These are phyloP conservation scores for Acrobasis repandana DNA, from an alignment of 2,888 invertebrate genomes.

Conservation along the genomic window DNA sequence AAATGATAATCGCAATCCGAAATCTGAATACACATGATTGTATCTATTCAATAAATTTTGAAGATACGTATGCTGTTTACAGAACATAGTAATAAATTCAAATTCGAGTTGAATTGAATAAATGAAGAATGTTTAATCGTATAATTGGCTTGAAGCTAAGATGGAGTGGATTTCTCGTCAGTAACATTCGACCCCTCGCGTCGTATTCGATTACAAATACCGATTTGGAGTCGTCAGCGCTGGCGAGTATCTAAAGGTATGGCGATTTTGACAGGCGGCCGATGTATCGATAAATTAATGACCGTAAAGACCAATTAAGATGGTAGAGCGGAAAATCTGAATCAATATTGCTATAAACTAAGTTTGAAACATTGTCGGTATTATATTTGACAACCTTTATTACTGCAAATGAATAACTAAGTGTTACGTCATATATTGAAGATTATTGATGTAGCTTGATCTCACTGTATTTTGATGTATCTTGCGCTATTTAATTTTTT, in stretches of 20 bases:
- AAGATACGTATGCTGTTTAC: constrained; percentile 60
- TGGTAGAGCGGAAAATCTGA: constrained; percentile 32
- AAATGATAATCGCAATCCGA: constrained; percentile 38
- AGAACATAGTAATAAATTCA: constrained; percentile 33
- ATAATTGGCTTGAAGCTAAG: constrained; percentile 16
- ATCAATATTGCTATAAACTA: constrained; percentile 6
- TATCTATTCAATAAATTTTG: constrained; percentile 77
- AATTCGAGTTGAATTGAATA: constrained; percentile 14
- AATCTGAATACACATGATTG: constrained; percentile 65
- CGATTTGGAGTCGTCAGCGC: constrained; percentile 19
- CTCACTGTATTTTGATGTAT: too few relatives aligned
- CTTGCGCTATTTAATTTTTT: too few relatives aligned
- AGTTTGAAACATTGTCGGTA: too few relatives aligned
- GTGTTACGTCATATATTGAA: too few relatives aligned
- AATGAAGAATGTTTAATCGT: constrained; percentile 23
- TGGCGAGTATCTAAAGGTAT: constrained; percentile 11
- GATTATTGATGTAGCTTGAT: too few relatives aligned
- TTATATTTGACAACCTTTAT: too few relatives aligned
- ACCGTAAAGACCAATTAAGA: constrained; percentile 35
- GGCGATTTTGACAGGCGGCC: constrained; percentile 27
- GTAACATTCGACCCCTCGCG: constrained; percentile 22
- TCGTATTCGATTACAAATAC: constrained; percentile 24
- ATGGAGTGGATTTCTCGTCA: constrained; percentile 17
- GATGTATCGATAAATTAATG: constrained; percentile 33
- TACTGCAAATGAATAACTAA: too few relatives aligned